phyloP scores from a whole-genome alignment of 2,113 vertebrate genomes.

The Pachyramphus minor region DNA sequence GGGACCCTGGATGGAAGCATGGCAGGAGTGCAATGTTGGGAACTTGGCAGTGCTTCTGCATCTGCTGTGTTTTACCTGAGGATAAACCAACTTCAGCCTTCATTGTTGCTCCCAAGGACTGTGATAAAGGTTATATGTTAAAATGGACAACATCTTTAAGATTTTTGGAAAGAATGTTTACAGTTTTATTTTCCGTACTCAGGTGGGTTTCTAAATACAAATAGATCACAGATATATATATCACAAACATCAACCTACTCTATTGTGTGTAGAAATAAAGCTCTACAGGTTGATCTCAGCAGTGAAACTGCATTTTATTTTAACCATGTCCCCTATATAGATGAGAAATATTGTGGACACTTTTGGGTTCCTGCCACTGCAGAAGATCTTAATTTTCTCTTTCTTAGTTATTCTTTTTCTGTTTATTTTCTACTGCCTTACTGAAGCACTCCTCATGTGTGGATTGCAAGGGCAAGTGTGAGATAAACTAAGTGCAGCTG shows the following conservation, averaged over 20 bases:
- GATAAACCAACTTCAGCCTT: neutral
- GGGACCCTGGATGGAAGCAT: neutral
- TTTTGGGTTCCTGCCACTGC: neutral
- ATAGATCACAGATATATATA: neutral
- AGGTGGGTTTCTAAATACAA: neutral
- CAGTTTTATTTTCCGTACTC: neutral
- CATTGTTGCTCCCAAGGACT: neutral
- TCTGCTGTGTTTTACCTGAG: neutral
- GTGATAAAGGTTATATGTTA: neutral
- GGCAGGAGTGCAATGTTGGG: fast-evolving
- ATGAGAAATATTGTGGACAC: neutral
- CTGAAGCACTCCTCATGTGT: neutral
- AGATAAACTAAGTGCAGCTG: neutral
- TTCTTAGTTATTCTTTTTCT: neutral
- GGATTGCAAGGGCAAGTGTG: constrained; percentile 6
- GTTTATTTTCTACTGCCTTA: neutral
- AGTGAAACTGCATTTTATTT: neutral
- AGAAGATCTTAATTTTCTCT: constrained; percentile 18
- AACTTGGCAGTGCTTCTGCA: neutral
- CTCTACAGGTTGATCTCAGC: neutral
- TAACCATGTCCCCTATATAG: neutral
- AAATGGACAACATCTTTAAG: neutral
- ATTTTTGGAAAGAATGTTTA: neutral
- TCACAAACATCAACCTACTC: neutral
- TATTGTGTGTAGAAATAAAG: neutral